These are phyloP conservation scores for Podarcis cretensis DNA, from an alignment of 2,113 vertebrate species.

Conservation along the genomic window DNA sequence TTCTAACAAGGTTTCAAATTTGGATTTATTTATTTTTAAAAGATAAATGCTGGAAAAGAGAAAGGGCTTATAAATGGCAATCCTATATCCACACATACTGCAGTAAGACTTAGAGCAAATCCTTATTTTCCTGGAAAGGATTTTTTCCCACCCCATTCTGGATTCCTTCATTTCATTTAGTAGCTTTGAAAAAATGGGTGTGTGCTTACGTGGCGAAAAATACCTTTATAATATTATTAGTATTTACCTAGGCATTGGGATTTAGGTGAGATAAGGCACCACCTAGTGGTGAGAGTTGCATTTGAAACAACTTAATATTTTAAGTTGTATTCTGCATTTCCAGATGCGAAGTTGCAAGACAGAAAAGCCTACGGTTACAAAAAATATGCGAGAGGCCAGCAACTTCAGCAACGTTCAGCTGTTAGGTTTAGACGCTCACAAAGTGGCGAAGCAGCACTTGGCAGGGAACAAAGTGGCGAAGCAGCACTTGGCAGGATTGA, in stretches of 20 bases:
- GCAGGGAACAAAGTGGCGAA: too few species aligned
- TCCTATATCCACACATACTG: background rate
- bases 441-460: background rate
- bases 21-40: background rate
- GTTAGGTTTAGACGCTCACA: background rate
- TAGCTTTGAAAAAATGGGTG: background rate
- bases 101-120: background rate
- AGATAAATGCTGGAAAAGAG: background rate
- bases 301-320: background rate
- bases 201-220: too few species aligned
- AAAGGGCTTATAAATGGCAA: background rate
- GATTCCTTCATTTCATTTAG: background rate
- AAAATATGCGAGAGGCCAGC: background rate
- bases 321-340: background rate
- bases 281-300: background rate
- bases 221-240: background rate
- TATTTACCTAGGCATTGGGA: background rate
- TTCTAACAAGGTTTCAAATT: background rate
- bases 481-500: too few species aligned
- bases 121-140: background rate
- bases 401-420: background rate
- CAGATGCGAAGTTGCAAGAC: background rate
- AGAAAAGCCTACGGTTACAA: background rate
- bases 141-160: background rate
- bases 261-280: slow-evolving; percentile 7